Percentiles rank a stretch among this genome's conserved stretches.
phyloP scores from a whole-genome alignment of 2,888 invertebrate genomes.

The Zhuqinia jingwanae region DNA sequence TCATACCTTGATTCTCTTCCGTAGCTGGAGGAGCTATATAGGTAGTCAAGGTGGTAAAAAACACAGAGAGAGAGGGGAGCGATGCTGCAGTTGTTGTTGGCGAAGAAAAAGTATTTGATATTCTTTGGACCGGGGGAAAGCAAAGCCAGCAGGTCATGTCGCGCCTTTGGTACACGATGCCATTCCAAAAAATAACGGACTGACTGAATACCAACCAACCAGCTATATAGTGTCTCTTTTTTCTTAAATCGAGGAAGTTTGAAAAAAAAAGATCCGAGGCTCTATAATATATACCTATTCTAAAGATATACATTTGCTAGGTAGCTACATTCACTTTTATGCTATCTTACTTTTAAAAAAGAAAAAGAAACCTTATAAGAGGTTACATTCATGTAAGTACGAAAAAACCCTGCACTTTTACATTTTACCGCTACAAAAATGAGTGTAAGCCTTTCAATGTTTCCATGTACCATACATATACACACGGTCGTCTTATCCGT shows the following conservation, averaged over 20 bases:
- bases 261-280: too few species aligned
- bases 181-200: conserved; percentile 42
- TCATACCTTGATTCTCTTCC: conserved; percentile 31
- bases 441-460: background rate
- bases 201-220: conserved; percentile 41
- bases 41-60: conserved; percentile 1
- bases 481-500: too few species aligned
- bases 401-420: background rate
- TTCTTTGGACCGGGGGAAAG: conserved; percentile 53
- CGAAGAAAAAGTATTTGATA: conserved; percentile 46
- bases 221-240: conserved; percentile 15
- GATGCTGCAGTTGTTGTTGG: too few species aligned
- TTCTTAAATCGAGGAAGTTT: conserved; percentile 39
- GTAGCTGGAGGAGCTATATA: conserved; percentile 14
- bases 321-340: too few species aligned
- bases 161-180: conserved; percentile 44
- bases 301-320: too few species aligned
- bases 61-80: too few species aligned
- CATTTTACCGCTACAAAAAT: conserved; percentile 5
- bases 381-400: conserved; percentile 14
- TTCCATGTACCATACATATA: too few species aligned
- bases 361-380: conserved; percentile 52
- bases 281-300: too few species aligned
- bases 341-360: too few species aligned
- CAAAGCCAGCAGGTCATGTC: conserved; percentile 66